phyloP scores from a whole-genome alignment of 2,888 invertebrate genomes.

The Stramonita haemastoma region DNA sequence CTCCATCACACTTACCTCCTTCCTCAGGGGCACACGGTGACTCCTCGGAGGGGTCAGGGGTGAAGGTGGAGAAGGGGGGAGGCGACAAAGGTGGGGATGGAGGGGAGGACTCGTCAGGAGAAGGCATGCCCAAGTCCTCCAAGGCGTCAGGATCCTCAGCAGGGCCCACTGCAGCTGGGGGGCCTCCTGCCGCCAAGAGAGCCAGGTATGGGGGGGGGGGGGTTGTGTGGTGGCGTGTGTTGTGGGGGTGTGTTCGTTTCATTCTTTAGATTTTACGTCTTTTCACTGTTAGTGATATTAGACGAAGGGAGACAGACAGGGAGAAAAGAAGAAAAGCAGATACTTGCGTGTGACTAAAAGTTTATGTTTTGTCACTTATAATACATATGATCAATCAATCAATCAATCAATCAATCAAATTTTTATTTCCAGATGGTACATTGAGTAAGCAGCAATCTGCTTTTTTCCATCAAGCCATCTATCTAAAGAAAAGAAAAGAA shows the following conservation, averaged over 20 bases:
- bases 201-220: constrained; percentile 28
- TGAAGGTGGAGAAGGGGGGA: constrained; percentile 54
- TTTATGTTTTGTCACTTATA: no score
- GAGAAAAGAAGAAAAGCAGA: no score
- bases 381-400: no score
- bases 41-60: constrained; percentile 50
- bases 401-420: no score
- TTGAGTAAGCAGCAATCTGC: no score
- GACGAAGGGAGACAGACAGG: no score
- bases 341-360: no score
- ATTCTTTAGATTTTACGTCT: no score
- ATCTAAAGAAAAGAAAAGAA: no score
- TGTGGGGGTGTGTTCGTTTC: background rate
- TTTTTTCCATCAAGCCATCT: no score
- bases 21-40: constrained; percentile 28
- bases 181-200: constrained; percentile 27
- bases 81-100: constrained; percentile 44
- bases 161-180: background rate
- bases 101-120: constrained; percentile 28
- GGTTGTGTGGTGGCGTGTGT: background rate
- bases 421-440: no score
- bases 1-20: background rate
- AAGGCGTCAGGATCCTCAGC: constrained; percentile 13
- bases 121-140: background rate
- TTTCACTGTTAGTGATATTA: no score